Evolutionary conservation across 2,888 invertebrate genomes (phyloP), one percentile per base, ranked within the genome.

Genomic region (Cosmia trapezina): DNA sequence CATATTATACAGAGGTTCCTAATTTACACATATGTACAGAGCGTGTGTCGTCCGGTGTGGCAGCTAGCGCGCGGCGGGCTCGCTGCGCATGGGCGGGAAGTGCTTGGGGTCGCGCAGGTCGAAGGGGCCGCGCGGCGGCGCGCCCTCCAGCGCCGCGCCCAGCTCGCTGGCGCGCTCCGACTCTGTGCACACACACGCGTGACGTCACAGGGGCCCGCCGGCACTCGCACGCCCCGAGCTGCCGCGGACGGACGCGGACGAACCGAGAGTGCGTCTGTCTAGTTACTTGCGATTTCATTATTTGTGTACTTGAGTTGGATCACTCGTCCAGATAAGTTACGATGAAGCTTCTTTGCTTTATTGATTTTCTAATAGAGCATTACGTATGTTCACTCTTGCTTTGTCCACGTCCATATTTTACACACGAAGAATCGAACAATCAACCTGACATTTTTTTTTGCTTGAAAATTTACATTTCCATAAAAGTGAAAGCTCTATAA

Each of bases 71-170:
- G 63, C 37, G 51, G 57, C 77, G 74, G 80, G 70, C 71, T 84
- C 79, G 81, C 76, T 51, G 80, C 87, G 89, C 88, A 98, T 97
- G 81, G 98, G 98, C 86, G 98, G 98, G 95, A 98, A 98, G 96
- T 98, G 98, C 84, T 97, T 95, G 85, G 98, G 98, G 95, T 98
- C 98, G 91, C 98, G 97, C 93, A 98, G 97, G 91, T 98, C 97
- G 94, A 98, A 97, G 83, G 96, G 95, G 74, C 97, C 97, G 89
- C 97, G 97, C 75, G 97, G 97, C 69, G 98, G 97, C 64, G 97
- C 96, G 78, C 90, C 90, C 92, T 97, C 97, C 83, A 97, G 96
- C 64, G 98, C 98, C 76, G 97, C 97, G 88, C 97, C 97, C 97
- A 98, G 97, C 95, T 98, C 98, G 86, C 97, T 96, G 89, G 97